These are phyloP conservation scores for Microcebus jonahi DNA, from an alignment of 2,113 vertebrate species.

Conservation along the genomic window DNA sequence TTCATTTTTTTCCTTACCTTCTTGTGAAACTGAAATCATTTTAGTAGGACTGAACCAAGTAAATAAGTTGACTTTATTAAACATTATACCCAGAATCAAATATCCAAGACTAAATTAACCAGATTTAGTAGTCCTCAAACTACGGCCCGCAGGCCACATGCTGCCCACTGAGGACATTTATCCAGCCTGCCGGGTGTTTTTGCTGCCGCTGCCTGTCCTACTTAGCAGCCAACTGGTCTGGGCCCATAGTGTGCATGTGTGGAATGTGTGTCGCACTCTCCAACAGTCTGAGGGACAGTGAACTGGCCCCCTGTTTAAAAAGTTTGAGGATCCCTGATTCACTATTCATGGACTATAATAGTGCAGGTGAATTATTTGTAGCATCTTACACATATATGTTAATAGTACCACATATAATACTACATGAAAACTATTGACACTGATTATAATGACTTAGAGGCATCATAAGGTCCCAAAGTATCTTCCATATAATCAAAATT, in stretches of 20 bases:
- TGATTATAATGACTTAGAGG: not conserved
- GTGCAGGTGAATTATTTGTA: not conserved
- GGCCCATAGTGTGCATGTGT: too few relatives aligned
- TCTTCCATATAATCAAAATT: not conserved
- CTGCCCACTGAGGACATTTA: too few relatives aligned
- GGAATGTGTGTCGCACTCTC: too few relatives aligned
- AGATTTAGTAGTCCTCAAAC: not conserved
- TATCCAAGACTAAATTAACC: not conserved
- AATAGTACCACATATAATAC: not conserved
- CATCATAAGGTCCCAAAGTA: not conserved
- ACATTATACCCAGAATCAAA: not conserved
- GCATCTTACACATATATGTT: not conserved
- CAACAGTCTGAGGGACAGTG: too few relatives aligned
- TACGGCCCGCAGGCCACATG: too few relatives aligned
- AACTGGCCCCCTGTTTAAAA: too few relatives aligned
- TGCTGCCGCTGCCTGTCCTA: too few relatives aligned
- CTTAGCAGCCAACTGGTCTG: too few relatives aligned
- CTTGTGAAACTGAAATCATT: not conserved
- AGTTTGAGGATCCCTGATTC: not conserved
- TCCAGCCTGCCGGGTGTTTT: too few relatives aligned
- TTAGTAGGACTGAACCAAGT: not conserved
- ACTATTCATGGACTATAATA: not conserved
- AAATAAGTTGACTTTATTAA: constrained; percentile 24
- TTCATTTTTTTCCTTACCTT: constrained; percentile 2
- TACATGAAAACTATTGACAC: not conserved